Base-by-base conservation (phyloP, 2,797 vertebrate genomes). In the Helarctos malayanus region DNA sequence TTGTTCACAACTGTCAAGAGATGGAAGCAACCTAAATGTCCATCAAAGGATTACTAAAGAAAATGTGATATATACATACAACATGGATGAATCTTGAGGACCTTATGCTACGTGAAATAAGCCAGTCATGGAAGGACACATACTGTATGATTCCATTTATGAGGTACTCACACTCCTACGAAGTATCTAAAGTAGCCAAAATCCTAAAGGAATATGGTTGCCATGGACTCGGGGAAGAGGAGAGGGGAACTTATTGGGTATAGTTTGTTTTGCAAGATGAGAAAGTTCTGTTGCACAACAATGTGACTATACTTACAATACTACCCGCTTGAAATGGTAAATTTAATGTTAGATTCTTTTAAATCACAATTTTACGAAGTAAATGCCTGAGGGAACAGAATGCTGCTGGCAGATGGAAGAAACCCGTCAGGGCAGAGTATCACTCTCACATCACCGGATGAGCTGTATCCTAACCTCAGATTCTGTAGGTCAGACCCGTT, bases 111-210 rank as follows among this genome's bases (percentile, higher is more conserved):
- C 65, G 38, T 61, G 91, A 81, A 86, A 75, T 49, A 81, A 84
- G 18, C 56, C 80, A 93, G 38, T 35, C 79, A 85, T 38, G 73
- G 89, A 88, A 92, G 89, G 15, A 57, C 38, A 76, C 78, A 56
- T 69, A 76, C 21, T 61, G 9, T 59, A 73, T 12, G 11, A 93
- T 65, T 41, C 38, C 32, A 89, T 47, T 65, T 54, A 69, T 4
- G 71, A 35, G 21, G 59, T 45, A 21, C 49, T 65, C 47, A 83
- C 14, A 13, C 18, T n/a, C 3, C 47, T 56, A 54, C 27, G 15
- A 84, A 82, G n/a, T 87, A 32, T 54, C 29, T 68, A 27, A 18
- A 85, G n/a, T 56, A 38, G 56, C 73, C 65, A 75, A 88, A 68
- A 91, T 93, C 87, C 32, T 35, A 65, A 79, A 86, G 38, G 15